phyloP scores from a whole-genome alignment of 1,140 invertebrate genomes.

The Orius insidiosus region DNA sequence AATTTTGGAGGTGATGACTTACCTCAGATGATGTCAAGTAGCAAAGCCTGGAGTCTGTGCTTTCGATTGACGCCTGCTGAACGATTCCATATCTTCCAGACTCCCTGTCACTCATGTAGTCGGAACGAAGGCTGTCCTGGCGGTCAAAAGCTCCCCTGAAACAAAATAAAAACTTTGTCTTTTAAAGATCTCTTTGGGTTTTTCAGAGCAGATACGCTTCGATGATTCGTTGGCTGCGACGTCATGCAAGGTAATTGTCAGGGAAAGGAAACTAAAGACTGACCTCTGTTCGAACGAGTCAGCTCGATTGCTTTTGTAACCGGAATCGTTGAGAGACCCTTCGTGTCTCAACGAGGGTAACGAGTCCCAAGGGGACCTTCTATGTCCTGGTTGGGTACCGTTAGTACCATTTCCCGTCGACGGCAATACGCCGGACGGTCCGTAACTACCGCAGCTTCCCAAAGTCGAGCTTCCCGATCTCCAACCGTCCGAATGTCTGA shows the following conservation, averaged over 20 bases:
- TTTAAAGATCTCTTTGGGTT: not conserved
- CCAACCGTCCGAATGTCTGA: conserved; percentile 72
- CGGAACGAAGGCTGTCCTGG: conserved; percentile 75
- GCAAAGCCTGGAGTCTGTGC: conserved; percentile 78
- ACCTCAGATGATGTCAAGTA: conserved; percentile 92
- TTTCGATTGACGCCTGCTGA: conserved; percentile 82
- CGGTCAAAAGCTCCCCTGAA: conserved; percentile 65
- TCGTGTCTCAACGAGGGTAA: conserved; percentile 63
- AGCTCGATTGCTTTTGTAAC: conserved; percentile 65
- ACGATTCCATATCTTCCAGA: conserved; percentile 70
- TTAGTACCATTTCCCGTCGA: conserved; percentile 20
- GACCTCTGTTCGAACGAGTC: conserved; percentile 73
- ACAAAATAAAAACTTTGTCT: conserved; percentile 17
- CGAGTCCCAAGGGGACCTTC: conserved; percentile 67
- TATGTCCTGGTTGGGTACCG: conserved; percentile 28
- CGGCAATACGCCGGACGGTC: conserved; percentile 18
- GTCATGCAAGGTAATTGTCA: not conserved
- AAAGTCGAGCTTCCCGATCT: conserved; percentile 55
- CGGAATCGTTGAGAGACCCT: conserved; percentile 63
- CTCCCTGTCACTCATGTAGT: conserved; percentile 77
- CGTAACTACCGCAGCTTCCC: conserved; percentile 33
- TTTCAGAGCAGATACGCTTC: no score
- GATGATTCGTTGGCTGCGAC: not conserved
- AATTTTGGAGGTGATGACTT: conserved; percentile 34
- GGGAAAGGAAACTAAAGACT: conserved; percentile 11